These are phyloP conservation scores for Achroia grisella DNA, from an alignment of 1,140 invertebrate species.

Conservation along the genomic window DNA sequence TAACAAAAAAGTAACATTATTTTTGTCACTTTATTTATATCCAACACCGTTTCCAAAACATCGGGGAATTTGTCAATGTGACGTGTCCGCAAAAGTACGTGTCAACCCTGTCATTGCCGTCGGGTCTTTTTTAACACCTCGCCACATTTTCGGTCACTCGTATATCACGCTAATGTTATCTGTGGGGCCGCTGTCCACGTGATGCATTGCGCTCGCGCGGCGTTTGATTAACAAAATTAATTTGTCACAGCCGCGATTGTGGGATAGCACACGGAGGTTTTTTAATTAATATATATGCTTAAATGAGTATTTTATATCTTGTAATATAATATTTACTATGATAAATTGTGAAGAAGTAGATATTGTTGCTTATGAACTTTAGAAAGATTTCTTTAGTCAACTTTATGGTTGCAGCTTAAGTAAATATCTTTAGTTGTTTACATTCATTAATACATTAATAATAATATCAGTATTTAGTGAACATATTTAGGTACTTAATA, in stretches of 20 bases:
- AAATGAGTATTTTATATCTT: constrained; percentile 2
- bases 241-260: constrained; percentile 53
- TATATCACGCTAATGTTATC: constrained; percentile 67
- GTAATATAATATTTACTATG: too few species aligned
- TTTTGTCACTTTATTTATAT: constrained; percentile 1
- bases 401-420: too few species aligned
- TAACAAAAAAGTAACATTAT: too few species aligned
- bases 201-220: constrained; percentile 56
- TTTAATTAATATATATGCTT: constrained; percentile 27
- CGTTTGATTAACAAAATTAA: constrained; percentile 66
- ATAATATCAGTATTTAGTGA: too few species aligned
- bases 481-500: too few species aligned
- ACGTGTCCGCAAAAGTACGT: not conserved
- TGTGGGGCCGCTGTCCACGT: constrained; percentile 42
- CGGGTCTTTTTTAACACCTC: constrained; percentile 38
- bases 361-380: too few species aligned
- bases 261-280: constrained; percentile 3
- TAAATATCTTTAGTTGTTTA: too few species aligned
- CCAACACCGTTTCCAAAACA: constrained; percentile 6
- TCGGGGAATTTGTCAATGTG: constrained; percentile 13
- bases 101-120: constrained; percentile 30
- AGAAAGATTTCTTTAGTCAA: too few species aligned
- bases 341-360: too few species aligned
- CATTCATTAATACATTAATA: too few species aligned
- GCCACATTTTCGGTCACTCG: constrained; percentile 35